Base-by-base conservation (phyloP, 1,140 invertebrate species). In the Drosophila yakuba region DNA sequence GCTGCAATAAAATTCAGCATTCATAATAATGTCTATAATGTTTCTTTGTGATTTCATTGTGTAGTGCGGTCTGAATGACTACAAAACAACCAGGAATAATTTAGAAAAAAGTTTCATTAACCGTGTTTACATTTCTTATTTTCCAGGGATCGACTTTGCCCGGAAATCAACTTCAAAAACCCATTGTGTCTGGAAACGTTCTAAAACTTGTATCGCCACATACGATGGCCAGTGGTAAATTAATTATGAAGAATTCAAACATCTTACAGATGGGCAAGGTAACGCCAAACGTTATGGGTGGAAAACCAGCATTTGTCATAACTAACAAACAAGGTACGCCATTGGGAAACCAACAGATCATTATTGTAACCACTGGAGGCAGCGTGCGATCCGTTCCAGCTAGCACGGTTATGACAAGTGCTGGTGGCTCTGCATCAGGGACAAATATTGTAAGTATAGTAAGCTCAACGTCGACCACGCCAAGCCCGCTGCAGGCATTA, bases 281-380 rank as follows among this genome's bases (percentile, higher is more conserved):
- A 93, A 36, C 93, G 92, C 66, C 83, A 0, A 92, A 81, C 52
- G 75, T 91, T 15, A 84, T 89, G 52, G 74, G 80, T 1, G 91
- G 91, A 0, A 92, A 92, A 17, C 90, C 91, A 8, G 90, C 91
- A 2, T 92, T 92, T 80, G 91, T 92, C 10, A 91, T 92, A 32
- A 92, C 91, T 14, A 92, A 92, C 28, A 92, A 92, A 28, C 91
- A 92, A 15, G 91, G 91, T 3, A 82, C 94, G 3, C 94, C 93
- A 11, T 93, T 94, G 11, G 77, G 85, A 17, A 93, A 94, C 36
- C 95, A 95, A 81, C 95, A 94, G 63, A 94, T 96, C 75, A 95
- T 96, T 28, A 95, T 96, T n/a, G 95, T 96, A 0, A 95, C 95
- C 11, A 95, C 95, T 2, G 95, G 94, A 6, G 94, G 94, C 2